Base-by-base conservation (phyloP, 2,113 vertebrate species). In the Podiceps cristatus region DNA sequence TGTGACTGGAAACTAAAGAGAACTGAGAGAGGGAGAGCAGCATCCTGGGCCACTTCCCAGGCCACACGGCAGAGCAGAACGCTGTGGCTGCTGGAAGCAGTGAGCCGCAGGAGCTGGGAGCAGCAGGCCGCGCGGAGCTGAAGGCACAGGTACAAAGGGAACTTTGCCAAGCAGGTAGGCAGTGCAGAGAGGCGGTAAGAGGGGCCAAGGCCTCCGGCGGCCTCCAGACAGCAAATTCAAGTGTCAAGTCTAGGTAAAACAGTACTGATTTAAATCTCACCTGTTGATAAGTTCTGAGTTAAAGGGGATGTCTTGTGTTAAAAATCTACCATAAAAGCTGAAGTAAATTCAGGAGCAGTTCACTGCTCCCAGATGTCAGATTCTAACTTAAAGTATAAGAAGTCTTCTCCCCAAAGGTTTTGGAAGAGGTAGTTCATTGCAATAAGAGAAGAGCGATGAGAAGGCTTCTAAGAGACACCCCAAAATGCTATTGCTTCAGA, bases 61-160 rank as follows among this genome's bases (percentile, higher is more conserved):
- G 49, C 12, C 17, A 6, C 33, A 11, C 6, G 33, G 58, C 33
- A 63, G 25, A 63, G 37, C 17, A 4, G 11, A 33, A 3, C 52
- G 58, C 82, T 76, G 25, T 47, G 2, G 11, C 52, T 6, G 2
- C 56, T 7, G 0, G 28, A 20, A 37, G 18, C 5, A 67, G 23
- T 5, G 42, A 33, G 42, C 13, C 8, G 9, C 64, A 12, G 77
- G 3, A 33, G n/a, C 31, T 10, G 23, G 47, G 9, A 47, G 52
- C 18, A 55, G 5, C 17, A 1, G 0, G 35, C 24, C 37, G n/a
- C 0, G 2, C 56, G 40, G 69, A 60, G 71, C 44, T 85, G 37
- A 40, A 62, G 35, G 33, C 31, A 25, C n/a, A 5, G 22, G 42
- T 1, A 62, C 64, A 47, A 82, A 58, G 14, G 18, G 10, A 0